phyloP scores from a whole-genome alignment of 2,113 vertebrate species.

The Apus apus region DNA sequence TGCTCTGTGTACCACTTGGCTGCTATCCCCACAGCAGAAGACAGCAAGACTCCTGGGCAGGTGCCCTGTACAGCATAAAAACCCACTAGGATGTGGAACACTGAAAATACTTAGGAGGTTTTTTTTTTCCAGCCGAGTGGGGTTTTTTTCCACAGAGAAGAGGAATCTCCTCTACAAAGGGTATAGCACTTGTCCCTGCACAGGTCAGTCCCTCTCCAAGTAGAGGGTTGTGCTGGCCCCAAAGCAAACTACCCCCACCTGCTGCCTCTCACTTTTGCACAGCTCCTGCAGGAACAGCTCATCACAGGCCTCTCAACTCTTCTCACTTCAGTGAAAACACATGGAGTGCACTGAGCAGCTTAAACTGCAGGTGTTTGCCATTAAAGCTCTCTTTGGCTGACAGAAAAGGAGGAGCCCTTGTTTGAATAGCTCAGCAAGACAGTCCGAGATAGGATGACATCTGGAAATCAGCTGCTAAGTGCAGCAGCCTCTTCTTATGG shows the following conservation, averaged over 20 bases:
- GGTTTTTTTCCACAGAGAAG: rapidly evolving
- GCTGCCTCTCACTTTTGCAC: background rate
- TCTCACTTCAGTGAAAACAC: background rate
- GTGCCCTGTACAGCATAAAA: background rate
- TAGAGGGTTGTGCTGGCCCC: background rate
- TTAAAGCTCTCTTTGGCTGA: background rate
- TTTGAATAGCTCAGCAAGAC: background rate
- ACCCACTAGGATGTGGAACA: rapidly evolving
- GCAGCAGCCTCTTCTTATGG: background rate
- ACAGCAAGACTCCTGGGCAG: background rate
- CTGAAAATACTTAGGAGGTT: background rate
- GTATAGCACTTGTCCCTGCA: background rate
- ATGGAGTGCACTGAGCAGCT: background rate
- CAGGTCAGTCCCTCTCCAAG: background rate
- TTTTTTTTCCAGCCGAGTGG: background rate
- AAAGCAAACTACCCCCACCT: background rate
- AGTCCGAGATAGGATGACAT: background rate
- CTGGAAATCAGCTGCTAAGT: background rate
- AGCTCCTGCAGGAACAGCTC: background rate
- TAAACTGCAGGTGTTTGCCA: background rate
- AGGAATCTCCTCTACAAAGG: background rate
- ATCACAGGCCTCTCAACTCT: background rate
- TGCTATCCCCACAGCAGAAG: background rate
- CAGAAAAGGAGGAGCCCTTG: background rate
- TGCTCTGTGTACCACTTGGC: background rate